Conservation (phyloP, 2,113 vertebrate species). For the Ailurus styani region DNA sequence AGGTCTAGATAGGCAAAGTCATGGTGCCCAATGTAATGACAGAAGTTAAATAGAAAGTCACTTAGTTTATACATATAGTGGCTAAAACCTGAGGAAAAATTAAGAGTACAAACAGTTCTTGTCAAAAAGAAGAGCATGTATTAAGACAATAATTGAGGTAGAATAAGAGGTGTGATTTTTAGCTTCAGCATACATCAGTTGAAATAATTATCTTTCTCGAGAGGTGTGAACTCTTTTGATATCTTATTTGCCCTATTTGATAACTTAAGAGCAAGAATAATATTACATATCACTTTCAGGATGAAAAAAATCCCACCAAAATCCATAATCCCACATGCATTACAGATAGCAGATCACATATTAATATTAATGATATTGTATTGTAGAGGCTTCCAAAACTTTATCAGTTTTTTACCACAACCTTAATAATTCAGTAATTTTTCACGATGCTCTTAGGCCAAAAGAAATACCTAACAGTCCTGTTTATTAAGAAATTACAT, state of each 20-base stretch:
- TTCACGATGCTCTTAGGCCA: not conserved
- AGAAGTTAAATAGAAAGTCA: not conserved
- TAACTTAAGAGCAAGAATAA: not conserved
- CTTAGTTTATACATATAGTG: not conserved
- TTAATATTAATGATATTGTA: not conserved
- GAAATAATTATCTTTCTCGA: not conserved
- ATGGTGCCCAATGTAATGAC: not conserved
- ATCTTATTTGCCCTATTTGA: not conserved
- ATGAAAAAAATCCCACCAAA: not conserved
- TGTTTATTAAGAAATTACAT: not conserved
- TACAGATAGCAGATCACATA: not conserved
- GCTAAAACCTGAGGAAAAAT: not conserved
- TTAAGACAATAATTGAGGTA: not conserved
- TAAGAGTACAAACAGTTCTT: not conserved
- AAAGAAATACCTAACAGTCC: not conserved
- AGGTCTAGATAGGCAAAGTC: not conserved
- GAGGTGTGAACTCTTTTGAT: not conserved
- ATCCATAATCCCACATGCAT: not conserved
- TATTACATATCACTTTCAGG: not conserved
- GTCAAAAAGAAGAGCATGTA: not conserved
- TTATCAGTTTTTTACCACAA: not conserved
- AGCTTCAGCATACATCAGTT: not conserved
- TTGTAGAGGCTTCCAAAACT: not conserved
- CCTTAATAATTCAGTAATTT: not conserved
- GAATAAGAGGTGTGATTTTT: not conserved